Evolutionary conservation across 2,113 vertebrate species (phyloP), one percentile per base, ranked within the genome.

Genomic region (Xyrauchen texanus): DNA sequence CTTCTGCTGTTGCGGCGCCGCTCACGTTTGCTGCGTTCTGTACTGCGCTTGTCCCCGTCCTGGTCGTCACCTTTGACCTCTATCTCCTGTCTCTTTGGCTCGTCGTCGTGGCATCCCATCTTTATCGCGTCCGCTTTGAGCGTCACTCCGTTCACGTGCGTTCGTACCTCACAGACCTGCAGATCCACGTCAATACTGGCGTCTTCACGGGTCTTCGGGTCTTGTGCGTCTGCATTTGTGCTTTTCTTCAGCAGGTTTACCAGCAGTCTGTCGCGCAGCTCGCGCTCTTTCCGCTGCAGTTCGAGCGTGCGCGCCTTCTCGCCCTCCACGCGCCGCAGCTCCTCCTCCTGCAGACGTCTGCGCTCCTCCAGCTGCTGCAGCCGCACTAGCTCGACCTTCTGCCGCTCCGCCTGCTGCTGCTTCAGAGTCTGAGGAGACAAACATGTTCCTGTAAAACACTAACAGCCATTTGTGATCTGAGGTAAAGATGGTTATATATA

Each of bases 221-320:
- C 21, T 34, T 1, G 21, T 34, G 21, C 21, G 21, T 34, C 21
- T 34, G 21, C 21, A 34, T 51, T 88, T 6, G 80, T 78, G 83
- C 82, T 86, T 82, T 89, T 90, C 86, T 85, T 91, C n/a, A 94
- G 86, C 66, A 95, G 90, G 63, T 94, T 87, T 47, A 85, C 88
- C 6, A 95, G 81, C 7, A 95, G 88, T 2, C 93, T 92, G 69
- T 91, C 88, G 0, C 94, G 88, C 71, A 95, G 85, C 55, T 75
- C 49, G 1, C 63, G 55, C 69, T 75, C 76, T 62, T 34, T 89
- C 0, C 91, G 88, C 53, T 88, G 92, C 79, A 94, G 85, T 0
- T 92, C 94, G 65, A 94, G 88, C 93, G 93, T 85, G 92, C 93
- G 45, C 88, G 90, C 84, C 92, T 93, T 94, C 88, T 94, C 93